phyloP scores from a whole-genome alignment of 2,888 invertebrate species.

The Myopa tessellatipennis region DNA sequence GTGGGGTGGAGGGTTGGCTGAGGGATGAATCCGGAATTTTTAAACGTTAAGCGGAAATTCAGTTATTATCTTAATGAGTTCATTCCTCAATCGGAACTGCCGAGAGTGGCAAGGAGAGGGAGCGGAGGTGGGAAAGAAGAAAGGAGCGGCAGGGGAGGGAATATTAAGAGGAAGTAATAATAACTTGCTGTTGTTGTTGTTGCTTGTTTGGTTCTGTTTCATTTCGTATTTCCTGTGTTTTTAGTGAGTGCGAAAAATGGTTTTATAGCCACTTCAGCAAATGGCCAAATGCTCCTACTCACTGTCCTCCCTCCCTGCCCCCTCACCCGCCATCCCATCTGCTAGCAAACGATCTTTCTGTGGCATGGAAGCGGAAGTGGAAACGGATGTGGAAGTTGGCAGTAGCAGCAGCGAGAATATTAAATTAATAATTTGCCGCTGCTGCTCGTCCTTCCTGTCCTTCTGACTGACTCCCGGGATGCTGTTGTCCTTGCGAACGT shows the following conservation, averaged over 20 bases:
- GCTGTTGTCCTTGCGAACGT: constrained; percentile 3
- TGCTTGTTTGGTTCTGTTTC: constrained; percentile 20
- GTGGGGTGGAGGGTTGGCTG: not conserved
- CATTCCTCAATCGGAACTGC: constrained; percentile 53
- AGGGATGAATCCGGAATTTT: not conserved
- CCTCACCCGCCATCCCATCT: not conserved
- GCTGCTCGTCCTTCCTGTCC: constrained; percentile 13
- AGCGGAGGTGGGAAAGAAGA: not conserved
- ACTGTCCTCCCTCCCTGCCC: not conserved
- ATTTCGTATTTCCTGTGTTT: constrained; percentile 5
- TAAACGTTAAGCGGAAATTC: constrained; percentile 48
- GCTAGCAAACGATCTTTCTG: not conserved
- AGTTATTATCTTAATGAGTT: constrained; percentile 65
- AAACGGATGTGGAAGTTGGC: constrained; percentile 42
- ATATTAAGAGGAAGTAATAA: constrained; percentile 3
- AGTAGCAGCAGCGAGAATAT: constrained; percentile 46
- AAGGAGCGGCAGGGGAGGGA: not conserved
- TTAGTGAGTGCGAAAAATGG: constrained; percentile 39
- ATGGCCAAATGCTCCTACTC: not conserved
- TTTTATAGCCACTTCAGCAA: constrained; percentile 30
- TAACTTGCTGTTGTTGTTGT: not conserved
- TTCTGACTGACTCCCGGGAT: constrained; percentile 8
- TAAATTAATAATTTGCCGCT: constrained; percentile 50
- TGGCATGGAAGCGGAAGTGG: constrained; percentile 33
- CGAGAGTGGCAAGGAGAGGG: constrained; percentile 2